A percentile compares a stretch with the other conserved stretches of the same genome.
phyloP scores from a whole-genome alignment of 2,113 vertebrate species.

The Ginglymostoma cirratum region DNA sequence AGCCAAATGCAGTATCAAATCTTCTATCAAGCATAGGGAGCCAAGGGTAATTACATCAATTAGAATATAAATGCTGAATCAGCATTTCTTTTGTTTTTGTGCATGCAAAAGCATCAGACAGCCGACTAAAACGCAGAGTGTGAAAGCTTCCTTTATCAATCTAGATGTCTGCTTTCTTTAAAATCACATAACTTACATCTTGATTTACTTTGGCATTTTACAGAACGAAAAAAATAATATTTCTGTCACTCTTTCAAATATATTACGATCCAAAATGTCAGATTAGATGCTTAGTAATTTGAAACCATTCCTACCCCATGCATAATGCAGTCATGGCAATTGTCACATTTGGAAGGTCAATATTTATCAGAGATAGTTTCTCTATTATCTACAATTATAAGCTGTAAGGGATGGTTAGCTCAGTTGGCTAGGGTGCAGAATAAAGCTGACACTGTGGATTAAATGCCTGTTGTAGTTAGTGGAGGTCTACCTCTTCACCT shows the following conservation, averaged over 20 bases:
- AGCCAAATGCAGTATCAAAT: neutral
- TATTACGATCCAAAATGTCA: neutral
- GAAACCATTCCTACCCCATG: neutral
- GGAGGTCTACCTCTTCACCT: too few relatives aligned
- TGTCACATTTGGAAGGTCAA: neutral
- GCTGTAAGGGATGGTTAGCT: too few relatives aligned
- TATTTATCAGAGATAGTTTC: neutral
- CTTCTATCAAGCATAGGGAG: constrained; percentile 14
- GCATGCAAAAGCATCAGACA: neutral
- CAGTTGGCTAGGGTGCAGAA: too few relatives aligned
- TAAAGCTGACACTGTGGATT: too few relatives aligned
- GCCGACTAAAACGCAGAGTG: neutral
- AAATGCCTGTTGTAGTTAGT: too few relatives aligned
- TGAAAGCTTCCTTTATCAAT: neutral
- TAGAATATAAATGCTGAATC: neutral
- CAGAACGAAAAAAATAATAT: neutral
- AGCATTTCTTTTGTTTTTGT: neutral
- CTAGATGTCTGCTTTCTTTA: neutral
- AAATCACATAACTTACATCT: neutral
- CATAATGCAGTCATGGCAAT: neutral
- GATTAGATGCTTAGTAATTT: neutral
- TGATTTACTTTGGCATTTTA: neutral
- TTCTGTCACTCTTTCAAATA: neutral
- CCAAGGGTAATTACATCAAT: constrained; percentile 19
- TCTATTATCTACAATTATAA: neutral